A percentile compares a stretch with the other conserved stretches of the same genome.
phyloP scores from a whole-genome alignment of 2,888 invertebrate genomes.

The Drosophila niveifrons region DNA sequence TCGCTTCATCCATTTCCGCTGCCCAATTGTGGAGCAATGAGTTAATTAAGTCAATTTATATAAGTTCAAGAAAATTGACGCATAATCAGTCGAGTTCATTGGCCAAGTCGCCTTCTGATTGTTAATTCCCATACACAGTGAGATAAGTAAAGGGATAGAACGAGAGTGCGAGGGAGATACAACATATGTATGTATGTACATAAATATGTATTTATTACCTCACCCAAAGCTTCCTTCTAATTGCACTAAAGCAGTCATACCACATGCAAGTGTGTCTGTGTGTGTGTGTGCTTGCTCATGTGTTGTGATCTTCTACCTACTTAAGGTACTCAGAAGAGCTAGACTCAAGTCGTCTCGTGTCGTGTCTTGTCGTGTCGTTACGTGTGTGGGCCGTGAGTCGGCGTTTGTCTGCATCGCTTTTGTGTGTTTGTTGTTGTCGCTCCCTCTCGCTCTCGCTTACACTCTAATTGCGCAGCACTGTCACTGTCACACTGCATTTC shows the following conservation, averaged over 20 bases:
- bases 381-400: slow-evolving; percentile 74
- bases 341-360: slow-evolving; percentile 38
- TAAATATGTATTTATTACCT: slow-evolving; percentile 50
- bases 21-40: slow-evolving; percentile 52
- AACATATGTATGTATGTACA: background rate
- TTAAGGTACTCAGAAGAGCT: slow-evolving; percentile 38
- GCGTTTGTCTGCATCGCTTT: slow-evolving; percentile 52
- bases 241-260: slow-evolving; percentile 45
- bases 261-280: background rate
- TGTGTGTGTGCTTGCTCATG: slow-evolving; percentile 10
- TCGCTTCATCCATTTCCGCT: slow-evolving; percentile 63
- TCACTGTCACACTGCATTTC: slow-evolving; percentile 49
- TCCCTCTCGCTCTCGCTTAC: slow-evolving; percentile 24
- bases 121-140: slow-evolving; percentile 34
- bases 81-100: slow-evolving; percentile 65
- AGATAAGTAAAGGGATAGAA: background rate
- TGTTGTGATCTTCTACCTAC: slow-evolving; percentile 46
- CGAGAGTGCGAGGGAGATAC: background rate
- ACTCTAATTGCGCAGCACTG: slow-evolving; percentile 63
- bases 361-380: slow-evolving; percentile 34
- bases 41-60: slow-evolving; percentile 70
- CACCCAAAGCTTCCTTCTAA: slow-evolving; percentile 61
- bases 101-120: slow-evolving; percentile 53
- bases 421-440: slow-evolving; percentile 19
- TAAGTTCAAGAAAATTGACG: slow-evolving; percentile 65